These are phyloP conservation scores for Popillia japonica DNA, from an alignment of 1,140 invertebrate species.

Conservation along the genomic window DNA sequence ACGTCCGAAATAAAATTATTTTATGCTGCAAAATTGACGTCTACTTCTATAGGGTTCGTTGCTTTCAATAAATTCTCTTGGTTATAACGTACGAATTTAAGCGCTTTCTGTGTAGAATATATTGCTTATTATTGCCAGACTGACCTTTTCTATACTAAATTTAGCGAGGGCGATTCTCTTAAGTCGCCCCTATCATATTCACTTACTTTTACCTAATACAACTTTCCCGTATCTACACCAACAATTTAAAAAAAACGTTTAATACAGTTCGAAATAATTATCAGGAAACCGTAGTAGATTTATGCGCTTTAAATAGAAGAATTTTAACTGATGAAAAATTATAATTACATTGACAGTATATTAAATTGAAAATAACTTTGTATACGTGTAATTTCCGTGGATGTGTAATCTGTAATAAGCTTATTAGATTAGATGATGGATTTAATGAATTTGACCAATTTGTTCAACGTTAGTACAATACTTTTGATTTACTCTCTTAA, in stretches of 20 bases:
- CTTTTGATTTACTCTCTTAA: too few species aligned
- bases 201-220: constrained; percentile 30
- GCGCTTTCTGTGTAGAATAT: constrained; percentile 37
- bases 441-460: too few species aligned
- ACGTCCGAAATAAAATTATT: constrained; percentile 30
- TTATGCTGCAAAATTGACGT: constrained; percentile 29
- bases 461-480: too few species aligned
- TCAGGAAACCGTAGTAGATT: too few species aligned
- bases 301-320: too few species aligned
- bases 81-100: constrained; percentile 38
- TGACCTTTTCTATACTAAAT: constrained; percentile 35
- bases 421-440: too few species aligned
- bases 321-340: too few species aligned
- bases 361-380: too few species aligned
- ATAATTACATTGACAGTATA: too few species aligned
- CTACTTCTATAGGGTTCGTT: constrained; percentile 39
- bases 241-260: not conserved
- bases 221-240: constrained; percentile 15
- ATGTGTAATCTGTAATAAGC: too few species aligned
- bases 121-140: constrained; percentile 47
- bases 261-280: not conserved
- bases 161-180: not conserved
- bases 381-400: too few species aligned
- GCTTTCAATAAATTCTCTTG: constrained; percentile 39
- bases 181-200: not conserved